phyloP scores from a whole-genome alignment of 2,113 vertebrate species.

The Eretmochelys imbricata region DNA sequence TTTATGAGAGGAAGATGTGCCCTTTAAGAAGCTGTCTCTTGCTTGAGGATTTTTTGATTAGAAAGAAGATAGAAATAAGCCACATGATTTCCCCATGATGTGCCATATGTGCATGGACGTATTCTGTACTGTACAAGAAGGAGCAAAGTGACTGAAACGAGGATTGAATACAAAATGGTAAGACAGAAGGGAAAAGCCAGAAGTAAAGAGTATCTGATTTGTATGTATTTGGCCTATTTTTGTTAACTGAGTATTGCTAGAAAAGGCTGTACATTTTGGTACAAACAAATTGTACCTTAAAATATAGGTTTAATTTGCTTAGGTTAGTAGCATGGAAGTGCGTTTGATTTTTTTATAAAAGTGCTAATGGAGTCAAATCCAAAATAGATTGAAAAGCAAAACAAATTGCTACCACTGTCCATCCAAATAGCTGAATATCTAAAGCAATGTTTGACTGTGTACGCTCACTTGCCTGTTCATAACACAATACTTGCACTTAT shows the following conservation, averaged over 20 bases:
- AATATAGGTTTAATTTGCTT: not conserved
- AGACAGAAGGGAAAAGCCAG: not conserved
- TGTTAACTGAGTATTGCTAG: not conserved
- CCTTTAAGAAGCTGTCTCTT: not conserved
- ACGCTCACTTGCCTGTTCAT: fast-evolving
- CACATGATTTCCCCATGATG: not conserved
- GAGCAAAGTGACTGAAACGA: not conserved
- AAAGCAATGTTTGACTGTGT: not conserved
- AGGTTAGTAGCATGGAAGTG: not conserved
- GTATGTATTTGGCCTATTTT: not conserved
- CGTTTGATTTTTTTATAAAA: not conserved
- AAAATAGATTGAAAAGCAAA: conserved; percentile 10
- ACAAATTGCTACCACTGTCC: not conserved
- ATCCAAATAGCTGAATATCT: not conserved
- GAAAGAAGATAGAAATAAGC: not conserved
- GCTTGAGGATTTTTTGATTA: not conserved
- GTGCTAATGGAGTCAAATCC: not conserved
- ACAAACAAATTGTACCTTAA: not conserved
- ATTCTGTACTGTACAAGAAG: not conserved
- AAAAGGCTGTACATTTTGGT: not conserved
- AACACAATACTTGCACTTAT: not conserved
- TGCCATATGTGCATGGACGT: not conserved
- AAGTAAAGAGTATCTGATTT: not conserved
- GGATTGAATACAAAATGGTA: not conserved
- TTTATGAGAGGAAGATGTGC: not conserved